A percentile compares a stretch with the other conserved stretches of the same genome.
These are phyloP conservation scores for Sitta europaea DNA, from an alignment of 2,113 vertebrate genomes.

Conservation along the genomic window DNA sequence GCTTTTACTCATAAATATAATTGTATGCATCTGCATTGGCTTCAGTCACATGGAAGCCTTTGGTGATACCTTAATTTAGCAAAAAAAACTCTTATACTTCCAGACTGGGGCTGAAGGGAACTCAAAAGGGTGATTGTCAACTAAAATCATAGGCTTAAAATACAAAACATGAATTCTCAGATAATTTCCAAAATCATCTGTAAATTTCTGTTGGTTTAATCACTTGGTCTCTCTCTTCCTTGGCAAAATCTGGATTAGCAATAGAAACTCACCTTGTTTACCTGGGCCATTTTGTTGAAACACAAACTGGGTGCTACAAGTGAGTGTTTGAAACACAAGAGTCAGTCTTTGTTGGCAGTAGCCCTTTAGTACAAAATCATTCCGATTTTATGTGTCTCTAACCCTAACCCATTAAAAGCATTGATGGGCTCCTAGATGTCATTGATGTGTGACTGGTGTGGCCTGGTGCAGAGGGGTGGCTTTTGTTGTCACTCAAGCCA, in stretches of 20 bases:
- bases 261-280: background rate
- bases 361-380: background rate
- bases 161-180: background rate
- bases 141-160: background rate
- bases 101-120: background rate
- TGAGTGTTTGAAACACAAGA: background rate
- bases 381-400: background rate
- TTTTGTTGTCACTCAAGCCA: background rate
- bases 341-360: background rate
- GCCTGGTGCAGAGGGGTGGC: background rate
- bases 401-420: background rate
- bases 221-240: background rate
- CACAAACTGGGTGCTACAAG: background rate
- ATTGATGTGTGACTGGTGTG: background rate
- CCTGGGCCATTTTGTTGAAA: background rate
- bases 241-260: background rate
- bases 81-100: background rate
- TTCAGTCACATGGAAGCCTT: background rate
- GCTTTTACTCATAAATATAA: background rate
- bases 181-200: background rate
- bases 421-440: background rate
- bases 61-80: background rate
- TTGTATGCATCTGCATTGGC: too few relatives aligned
- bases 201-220: background rate
- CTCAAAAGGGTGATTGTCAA: background rate